phyloP scores from a whole-genome alignment of 2,888 invertebrate genomes.

The Dorcus hopei region DNA sequence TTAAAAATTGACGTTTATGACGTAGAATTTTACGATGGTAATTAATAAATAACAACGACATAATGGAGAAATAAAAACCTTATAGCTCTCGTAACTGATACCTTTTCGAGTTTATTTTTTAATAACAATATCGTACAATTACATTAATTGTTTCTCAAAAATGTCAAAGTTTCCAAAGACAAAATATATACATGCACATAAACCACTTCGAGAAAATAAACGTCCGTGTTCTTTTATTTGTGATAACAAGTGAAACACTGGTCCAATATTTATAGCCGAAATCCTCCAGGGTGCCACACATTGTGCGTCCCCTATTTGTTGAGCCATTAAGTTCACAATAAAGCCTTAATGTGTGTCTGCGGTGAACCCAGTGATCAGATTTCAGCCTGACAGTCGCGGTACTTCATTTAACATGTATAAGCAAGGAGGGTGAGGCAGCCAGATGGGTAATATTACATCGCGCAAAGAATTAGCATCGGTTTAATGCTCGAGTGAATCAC shows the following conservation, averaged over 20 bases:
- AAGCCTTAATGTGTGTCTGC: conserved; percentile 33
- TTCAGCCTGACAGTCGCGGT: conserved; percentile 26
- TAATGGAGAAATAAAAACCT: too few species aligned
- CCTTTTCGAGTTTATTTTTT: too few species aligned
- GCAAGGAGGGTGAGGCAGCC: conserved; percentile 12
- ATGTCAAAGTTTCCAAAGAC: too few species aligned
- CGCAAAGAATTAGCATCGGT: conserved; percentile 25
- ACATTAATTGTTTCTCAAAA: too few species aligned
- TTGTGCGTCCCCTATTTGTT: conserved; percentile 30
- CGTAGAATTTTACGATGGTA: too few species aligned
- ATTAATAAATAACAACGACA: too few species aligned
- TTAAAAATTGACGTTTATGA: too few species aligned
- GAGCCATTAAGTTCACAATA: conserved; percentile 34
- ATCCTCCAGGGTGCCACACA: conserved; percentile 21
- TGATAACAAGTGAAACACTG: background rate
- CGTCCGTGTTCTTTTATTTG: background rate
- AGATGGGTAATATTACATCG: conserved; percentile 22
- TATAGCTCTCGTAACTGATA: too few species aligned
- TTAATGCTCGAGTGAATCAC: conserved; percentile 26
- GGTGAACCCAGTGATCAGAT: conserved; percentile 28
- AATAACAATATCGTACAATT: too few species aligned
- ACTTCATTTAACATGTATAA: conserved; percentile 19
- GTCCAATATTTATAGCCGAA: background rate
- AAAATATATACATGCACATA: too few species aligned
- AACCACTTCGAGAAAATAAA: too few species aligned